A percentile compares a stretch with the other conserved stretches of the same genome.
Evolutionary conservation across 2,797 vertebrate genomes (phyloP).

Genomic region (Erpetoichthys calabaricus): DNA sequence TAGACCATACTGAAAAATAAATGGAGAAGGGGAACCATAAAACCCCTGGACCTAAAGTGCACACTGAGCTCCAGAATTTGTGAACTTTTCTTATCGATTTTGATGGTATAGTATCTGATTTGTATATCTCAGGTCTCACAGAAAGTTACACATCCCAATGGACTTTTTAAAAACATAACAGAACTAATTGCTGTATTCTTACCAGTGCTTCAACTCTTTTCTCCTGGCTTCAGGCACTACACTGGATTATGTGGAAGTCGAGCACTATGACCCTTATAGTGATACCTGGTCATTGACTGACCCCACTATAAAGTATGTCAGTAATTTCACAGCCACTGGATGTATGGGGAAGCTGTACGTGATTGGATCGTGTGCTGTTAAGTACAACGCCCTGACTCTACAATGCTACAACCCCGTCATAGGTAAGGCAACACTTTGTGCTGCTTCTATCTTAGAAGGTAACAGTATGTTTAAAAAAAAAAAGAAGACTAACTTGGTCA

Average conservation of each 20-base stretch:
- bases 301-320: conserved; percentile 79
- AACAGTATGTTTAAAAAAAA: neutral
- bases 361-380: conserved; percentile 87
- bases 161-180: no score
- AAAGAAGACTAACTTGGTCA: no score
- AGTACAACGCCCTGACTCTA: conserved; percentile 85
- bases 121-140: no score
- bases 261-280: conserved; percentile 81
- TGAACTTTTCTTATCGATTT: no score
- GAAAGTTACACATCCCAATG: no score
- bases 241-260: conserved; percentile 68
- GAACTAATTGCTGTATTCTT: no score
- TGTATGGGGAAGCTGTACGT: conserved; percentile 81
- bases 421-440: conserved; percentile 47
- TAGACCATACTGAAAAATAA: no score
- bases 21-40: no score
- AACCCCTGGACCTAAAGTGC: no score
- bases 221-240: conserved; percentile 56
- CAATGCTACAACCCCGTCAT: conserved; percentile 91
- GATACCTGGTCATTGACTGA: conserved; percentile 65
- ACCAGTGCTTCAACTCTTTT: no score
- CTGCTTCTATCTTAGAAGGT: neutral
- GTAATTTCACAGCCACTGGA: conserved; percentile 74
- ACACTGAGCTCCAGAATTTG: no score
- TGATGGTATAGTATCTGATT: no score